These are phyloP conservation scores for Drosophila nigrodunni DNA, from an alignment of 1,140 invertebrate species.

Conservation along the genomic window DNA sequence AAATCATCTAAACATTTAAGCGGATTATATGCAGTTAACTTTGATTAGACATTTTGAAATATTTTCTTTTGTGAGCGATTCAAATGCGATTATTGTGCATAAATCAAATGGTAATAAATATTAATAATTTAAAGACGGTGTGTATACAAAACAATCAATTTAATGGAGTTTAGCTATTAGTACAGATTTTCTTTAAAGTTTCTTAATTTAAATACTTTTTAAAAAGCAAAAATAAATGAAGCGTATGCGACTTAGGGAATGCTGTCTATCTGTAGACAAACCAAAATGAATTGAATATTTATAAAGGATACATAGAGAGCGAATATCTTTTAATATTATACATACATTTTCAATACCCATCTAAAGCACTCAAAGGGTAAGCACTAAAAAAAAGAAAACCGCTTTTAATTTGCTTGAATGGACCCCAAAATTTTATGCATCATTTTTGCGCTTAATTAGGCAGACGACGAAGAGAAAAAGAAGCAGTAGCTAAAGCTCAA, in stretches of 20 bases:
- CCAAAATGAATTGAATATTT: too few species aligned
- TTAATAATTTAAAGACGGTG: not conserved
- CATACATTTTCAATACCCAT: not conserved
- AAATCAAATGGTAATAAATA: not conserved
- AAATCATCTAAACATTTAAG: constrained; percentile 38
- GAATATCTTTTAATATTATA: not conserved
- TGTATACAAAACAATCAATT: too few species aligned
- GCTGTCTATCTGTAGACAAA: too few species aligned
- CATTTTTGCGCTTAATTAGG: constrained; percentile 59
- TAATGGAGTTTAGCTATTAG: too few species aligned
- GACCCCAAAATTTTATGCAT: constrained; percentile 54
- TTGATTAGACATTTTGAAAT: constrained; percentile 13
- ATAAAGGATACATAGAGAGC: too few species aligned
- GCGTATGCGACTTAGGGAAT: too few species aligned
- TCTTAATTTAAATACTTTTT: too few species aligned
- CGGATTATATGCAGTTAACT: constrained; percentile 29
- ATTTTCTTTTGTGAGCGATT: not conserved
- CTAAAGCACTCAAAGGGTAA: constrained; percentile 4
- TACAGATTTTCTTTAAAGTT: too few species aligned
- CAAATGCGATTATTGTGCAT: not conserved
- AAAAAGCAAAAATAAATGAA: too few species aligned
- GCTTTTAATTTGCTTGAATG: constrained; percentile 44
- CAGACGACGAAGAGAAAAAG: constrained; percentile 1
- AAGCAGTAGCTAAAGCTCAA: constrained; percentile 14
- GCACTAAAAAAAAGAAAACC: constrained; percentile 3